A percentile compares a stretch with the other conserved stretches of the same genome.
Evolutionary conservation across 2,113 vertebrate species (phyloP).

Genomic region (Dipodomys stephensi): DNA sequence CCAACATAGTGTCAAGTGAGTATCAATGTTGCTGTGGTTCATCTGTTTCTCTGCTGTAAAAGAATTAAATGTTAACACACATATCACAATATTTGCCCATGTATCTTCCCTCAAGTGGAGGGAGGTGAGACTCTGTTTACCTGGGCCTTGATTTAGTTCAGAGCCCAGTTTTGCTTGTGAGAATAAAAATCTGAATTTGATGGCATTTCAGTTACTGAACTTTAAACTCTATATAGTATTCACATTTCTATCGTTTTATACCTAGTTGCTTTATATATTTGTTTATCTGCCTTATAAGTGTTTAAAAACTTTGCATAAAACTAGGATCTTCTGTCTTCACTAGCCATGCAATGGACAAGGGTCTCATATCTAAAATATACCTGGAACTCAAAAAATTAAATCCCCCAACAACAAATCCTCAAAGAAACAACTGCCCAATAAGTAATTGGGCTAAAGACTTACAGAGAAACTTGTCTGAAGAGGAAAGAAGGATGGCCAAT

Average conservation of each 20-base stretch:
- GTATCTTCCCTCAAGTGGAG: not conserved
- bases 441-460: too few species aligned
- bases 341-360: too few species aligned
- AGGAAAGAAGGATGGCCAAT: too few species aligned
- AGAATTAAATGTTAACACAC: not conserved
- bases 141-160: conserved; percentile 28
- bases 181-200: not conserved
- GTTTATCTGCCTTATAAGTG: not conserved
- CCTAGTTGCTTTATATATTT: not conserved
- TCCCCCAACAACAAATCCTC: too few species aligned
- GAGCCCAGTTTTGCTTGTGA: not conserved
- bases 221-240: not conserved
- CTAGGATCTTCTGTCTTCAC: not conserved
- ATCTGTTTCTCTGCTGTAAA: too few species aligned
- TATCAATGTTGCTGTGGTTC: too few species aligned
- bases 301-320: not conserved
- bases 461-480: too few species aligned
- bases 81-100: not conserved
- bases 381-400: too few species aligned
- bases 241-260: not conserved
- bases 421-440: too few species aligned
- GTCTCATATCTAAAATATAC: too few species aligned
- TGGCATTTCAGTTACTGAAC: not conserved
- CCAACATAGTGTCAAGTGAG: too few species aligned
- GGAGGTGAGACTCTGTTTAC: not conserved